Conservation (phyloP, 1,140 invertebrate species). For the Plutomurus gul region DNA sequence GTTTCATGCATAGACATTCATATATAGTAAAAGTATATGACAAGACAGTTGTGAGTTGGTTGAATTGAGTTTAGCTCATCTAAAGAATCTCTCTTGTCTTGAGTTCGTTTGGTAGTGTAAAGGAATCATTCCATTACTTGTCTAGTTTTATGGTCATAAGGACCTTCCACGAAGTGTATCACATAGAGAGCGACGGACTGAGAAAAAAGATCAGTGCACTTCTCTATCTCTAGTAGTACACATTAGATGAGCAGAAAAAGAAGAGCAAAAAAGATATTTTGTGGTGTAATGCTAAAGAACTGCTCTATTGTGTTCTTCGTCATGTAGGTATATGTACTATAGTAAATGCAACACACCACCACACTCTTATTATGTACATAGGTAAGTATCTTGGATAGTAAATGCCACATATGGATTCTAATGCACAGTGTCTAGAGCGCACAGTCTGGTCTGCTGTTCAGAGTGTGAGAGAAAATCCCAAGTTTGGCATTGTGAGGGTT, state of each 20-base stretch:
- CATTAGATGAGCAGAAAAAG: constrained; percentile 14
- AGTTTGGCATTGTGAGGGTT: too few relatives aligned
- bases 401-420: too few relatives aligned
- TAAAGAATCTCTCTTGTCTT: background rate
- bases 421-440: too few relatives aligned
- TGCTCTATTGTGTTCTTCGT: background rate
- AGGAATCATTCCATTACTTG: background rate
- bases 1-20: too few relatives aligned
- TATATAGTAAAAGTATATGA: background rate
- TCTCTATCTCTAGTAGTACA: background rate
- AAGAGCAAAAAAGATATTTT: constrained; percentile 8
- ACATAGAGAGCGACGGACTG: background rate
- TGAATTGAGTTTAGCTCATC: background rate
- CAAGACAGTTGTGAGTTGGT: background rate
- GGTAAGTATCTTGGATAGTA: too few relatives aligned
- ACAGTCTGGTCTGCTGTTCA: too few relatives aligned
- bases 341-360: too few relatives aligned
- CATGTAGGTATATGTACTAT: background rate
- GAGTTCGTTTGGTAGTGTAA: background rate
- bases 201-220: background rate
- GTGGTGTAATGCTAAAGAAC: background rate
- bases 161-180: background rate
- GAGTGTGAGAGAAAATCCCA: too few relatives aligned
- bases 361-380: too few relatives aligned
- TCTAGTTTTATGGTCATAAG: background rate